Evolutionary conservation across 2,888 invertebrate genomes (phyloP).

Genomic region (Lochmaea capreae): DNA sequence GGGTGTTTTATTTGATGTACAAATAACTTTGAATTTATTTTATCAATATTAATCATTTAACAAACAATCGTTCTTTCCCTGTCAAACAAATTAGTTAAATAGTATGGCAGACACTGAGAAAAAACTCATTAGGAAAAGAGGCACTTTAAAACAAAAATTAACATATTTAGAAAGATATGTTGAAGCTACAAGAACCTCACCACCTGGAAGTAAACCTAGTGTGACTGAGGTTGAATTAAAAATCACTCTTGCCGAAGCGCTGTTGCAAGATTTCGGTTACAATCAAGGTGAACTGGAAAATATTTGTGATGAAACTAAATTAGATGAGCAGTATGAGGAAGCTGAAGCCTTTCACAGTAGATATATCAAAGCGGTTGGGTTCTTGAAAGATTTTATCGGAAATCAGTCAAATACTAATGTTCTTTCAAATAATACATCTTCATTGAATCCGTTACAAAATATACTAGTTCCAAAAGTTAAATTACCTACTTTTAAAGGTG

Average conservation of each 20-base stretch:
- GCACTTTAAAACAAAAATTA: background rate
- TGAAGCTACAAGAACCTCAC: background rate
- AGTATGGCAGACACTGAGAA: background rate
- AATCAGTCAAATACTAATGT: no score
- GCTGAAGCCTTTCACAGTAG: no score
- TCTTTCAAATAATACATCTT: background rate
- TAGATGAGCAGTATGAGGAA: no score
- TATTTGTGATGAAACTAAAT: background rate
- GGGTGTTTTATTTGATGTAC: no score
- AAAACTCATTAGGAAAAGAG: background rate
- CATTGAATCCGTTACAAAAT: background rate
- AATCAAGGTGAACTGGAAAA: background rate
- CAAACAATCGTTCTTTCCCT: no score
- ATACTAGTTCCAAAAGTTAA: slow-evolving; percentile 5
- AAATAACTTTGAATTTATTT: no score
- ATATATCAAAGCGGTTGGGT: no score
- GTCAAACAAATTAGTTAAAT: no score
- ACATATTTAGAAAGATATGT: background rate
- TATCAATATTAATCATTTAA: no score
- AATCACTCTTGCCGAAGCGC: background rate
- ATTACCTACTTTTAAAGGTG: slow-evolving; percentile 10
- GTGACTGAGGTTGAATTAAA: background rate
- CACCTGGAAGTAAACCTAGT: background rate
- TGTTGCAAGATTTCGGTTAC: background rate
- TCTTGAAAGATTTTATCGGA: no score